Conservation (phyloP, 2,888 invertebrate genomes). For the Hypercompe scribonia region DNA sequence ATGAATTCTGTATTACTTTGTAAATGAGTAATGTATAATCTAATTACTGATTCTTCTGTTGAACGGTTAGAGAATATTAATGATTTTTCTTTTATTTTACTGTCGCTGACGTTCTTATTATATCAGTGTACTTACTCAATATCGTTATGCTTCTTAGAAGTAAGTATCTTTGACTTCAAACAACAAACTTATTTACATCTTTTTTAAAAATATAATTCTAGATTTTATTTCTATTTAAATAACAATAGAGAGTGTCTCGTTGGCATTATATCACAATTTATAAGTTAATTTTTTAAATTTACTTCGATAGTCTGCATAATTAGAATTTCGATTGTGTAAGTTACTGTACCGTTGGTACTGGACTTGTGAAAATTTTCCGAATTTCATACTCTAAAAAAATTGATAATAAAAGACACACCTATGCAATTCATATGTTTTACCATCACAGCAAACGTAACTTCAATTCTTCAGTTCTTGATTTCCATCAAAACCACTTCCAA, state of each 20-base stretch:
- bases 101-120: too few relatives aligned
- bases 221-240: neutral
- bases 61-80: slow-evolving; percentile 18
- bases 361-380: too few relatives aligned
- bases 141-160: neutral
- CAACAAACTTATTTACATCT: neutral
- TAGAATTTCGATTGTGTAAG: too few relatives aligned
- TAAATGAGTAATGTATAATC: slow-evolving; percentile 12
- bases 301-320: too few relatives aligned
- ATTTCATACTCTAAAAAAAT: too few relatives aligned
- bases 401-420: too few relatives aligned
- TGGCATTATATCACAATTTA: neutral
- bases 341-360: too few relatives aligned
- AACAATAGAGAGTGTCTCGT: too few relatives aligned
- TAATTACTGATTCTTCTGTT: slow-evolving; percentile 16
- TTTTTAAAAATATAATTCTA: neutral
- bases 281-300: too few relatives aligned
- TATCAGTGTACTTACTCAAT: neutral
- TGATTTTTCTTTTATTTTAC: neutral
- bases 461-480: neutral
- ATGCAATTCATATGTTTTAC: neutral
- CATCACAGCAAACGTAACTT: neutral
- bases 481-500: neutral
- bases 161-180: neutral
- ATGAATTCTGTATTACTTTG: slow-evolving; percentile 17